Evolutionary conservation across 2,797 vertebrate genomes (phyloP), one percentile per base, ranked within the genome.

Genomic region (Labeo calbasu): DNA sequence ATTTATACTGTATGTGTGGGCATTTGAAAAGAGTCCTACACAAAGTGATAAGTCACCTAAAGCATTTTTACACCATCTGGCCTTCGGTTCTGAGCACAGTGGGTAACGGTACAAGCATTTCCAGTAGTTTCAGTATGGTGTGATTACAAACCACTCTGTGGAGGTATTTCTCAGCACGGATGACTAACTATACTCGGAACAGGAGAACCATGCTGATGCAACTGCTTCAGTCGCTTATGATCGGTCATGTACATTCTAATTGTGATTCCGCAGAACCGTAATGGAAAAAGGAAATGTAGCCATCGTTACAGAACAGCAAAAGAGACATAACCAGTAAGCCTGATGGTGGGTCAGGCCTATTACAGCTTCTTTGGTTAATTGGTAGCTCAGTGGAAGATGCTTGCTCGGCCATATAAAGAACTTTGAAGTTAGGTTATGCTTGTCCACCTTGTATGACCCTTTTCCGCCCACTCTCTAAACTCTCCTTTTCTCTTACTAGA

Each of bases 401-500:
- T 19, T 72, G 48, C 25, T 48, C 72, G 43, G 65, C 55, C 76
- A 17, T 23, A 57, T 48, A 48, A 78, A 76, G 68, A 75, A 55
- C 32, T 83, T 25, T 63, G 53, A 57, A 57, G 28, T 66, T 36
- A 81, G 75, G 70, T 55, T 77, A 23, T 40, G 59, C 50, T 79
- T 76, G 5, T 21, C 40, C 36, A 40, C 46, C 57, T 65, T 57
- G 59, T 71, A 46, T 57, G 23, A 53, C 46, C 78, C 75, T 51
- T 69, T 68, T n/a, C 75, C 53, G 8, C 69, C 82, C 84, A 81
- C 87, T 85, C 69, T 87, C 81, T 32, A 77, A 40, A 51, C 25
- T 51, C 57, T 86, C 81, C 50, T 79, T 85, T 83, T 90, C 69
- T 71, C 63, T 63, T 86, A 82, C 86, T 86, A 82, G 83, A 25